Base-by-base conservation (phyloP, 2,113 vertebrate genomes). In the Bufo gargarizans region DNA sequence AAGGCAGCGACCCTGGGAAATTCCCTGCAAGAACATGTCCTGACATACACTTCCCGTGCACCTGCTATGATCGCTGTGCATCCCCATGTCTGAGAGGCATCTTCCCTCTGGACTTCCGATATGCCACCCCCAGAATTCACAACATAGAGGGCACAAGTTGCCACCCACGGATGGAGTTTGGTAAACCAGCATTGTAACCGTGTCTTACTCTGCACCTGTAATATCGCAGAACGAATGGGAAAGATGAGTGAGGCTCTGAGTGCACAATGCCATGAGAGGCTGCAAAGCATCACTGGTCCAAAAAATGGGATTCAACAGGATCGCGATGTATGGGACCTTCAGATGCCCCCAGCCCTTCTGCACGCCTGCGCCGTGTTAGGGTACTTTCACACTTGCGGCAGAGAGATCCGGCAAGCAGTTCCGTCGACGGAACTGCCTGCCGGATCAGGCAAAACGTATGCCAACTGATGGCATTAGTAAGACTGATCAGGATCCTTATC, bases 1-100 rank as follows among this genome's bases (percentile, higher is more conserved):
- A 78, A 33, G 45, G 86, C 81, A 58, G 22, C 67, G 87, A 58
- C 81, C 43, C 74, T 89, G 81, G 87, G 87, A 83, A 89, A 82
- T 84, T 55, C 87, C 87, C 87, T 16, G 2, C 58, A 84, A 89
- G 87, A 63, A 89, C 87, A 89, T 89, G 87, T 59, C 87, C 87
- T 77, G 82, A 89, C 87, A 89, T 89, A 89, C 59, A 76, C 81
- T 84, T 55, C 47, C 59, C 72, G 20, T 78, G 74, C 87, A 89
- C 87, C 87, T 89, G 87, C 87, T 67, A 58, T 16, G 61, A 6
- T 74, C 22, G 77, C 71, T 16, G 71, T 67, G 49, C 81, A 84
- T 69, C 85, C 56, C 82, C 33, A 33, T 55, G 49, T 83, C 45
- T 65, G 3, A 65, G 19, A 67, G 45, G 80, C 47, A 50, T 22